Base-by-base conservation (phyloP, 2,888 invertebrate genomes). In the Criorhina ranunculi region DNA sequence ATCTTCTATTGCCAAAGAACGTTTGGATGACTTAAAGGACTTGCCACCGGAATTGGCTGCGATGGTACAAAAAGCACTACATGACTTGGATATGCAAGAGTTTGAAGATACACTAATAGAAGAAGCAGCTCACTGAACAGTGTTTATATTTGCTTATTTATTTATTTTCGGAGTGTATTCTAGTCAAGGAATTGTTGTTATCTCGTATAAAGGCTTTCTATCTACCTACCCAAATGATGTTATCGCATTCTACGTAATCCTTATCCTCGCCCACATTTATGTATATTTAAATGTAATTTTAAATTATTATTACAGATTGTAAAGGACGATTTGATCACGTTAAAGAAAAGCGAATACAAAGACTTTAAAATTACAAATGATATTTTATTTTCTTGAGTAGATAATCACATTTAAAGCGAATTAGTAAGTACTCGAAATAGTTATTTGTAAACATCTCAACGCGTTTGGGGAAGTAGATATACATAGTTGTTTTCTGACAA, bases 31-130 rank as follows among this genome's bases (percentile, higher is more conserved):
- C 87, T 87, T 91, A 5, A 90, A 90, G 64, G 92, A 93, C 87
- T 90, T 95, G 82, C 95, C 95, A 3, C 92, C 93, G 9, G 94
- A 95, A 87, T 90, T 95, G 70, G 93, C 94, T 78, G 93, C 93
- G 64, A 90, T 95, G 69, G 94, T 95, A 0, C 93, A 93, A 87
- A 94, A 94, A 90, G 93, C 93, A 1, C 89, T 93, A 75, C 90
- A 92, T 77, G 92, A 93, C 79, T 87, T 91, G 46, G 92, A 92
- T 80, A 87, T 90, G 88, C 89, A 91, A 15, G 91, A 92, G 66
- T 90, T 90, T 55, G 91, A 91, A 81, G 89, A 91, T 35, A 53
- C 78, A 7, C 66, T 85, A 0, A 69, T 80, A 8, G 80, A 85
- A 46, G 85, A 85, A 46, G 70, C 80, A 29, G 57, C 55, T 51